A percentile compares a stretch with the other conserved stretches of the same genome.
These are phyloP conservation scores for Sparus aurata DNA, from an alignment of 2,797 vertebrate species.

Conservation along the genomic window DNA sequence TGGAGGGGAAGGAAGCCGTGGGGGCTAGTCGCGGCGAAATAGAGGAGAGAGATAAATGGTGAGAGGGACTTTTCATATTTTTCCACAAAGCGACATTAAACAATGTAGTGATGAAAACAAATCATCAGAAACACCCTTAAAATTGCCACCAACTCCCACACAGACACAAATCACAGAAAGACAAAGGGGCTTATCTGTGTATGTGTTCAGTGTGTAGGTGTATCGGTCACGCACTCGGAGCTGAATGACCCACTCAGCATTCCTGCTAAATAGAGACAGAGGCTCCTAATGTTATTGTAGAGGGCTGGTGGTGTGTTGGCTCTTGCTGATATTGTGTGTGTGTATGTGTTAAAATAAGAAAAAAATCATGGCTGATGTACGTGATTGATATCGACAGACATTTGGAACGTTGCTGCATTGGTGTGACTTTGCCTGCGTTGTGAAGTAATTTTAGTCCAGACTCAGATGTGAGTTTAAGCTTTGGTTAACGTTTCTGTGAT, in stretches of 20 bases:
- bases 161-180: slow-evolving; percentile 8
- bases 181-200: slow-evolving; percentile 21
- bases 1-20: slow-evolving; percentile 47
- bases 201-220: slow-evolving; percentile 43
- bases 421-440: too few relatives aligned
- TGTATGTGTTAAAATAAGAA: neutral
- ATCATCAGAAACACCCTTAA: slow-evolving; percentile 32
- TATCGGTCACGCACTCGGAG: slow-evolving; percentile 44
- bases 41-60: slow-evolving; percentile 1
- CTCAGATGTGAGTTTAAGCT: neutral
- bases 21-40: slow-evolving; percentile 10
- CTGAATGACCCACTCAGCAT: slow-evolving; percentile 68
- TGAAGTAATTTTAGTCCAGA: too few relatives aligned
- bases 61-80: slow-evolving; percentile 1
- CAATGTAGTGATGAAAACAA: slow-evolving; percentile 26
- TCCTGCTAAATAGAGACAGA: slow-evolving; percentile 42
- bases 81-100: slow-evolving; percentile 18
- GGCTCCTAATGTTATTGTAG: slow-evolving; percentile 48
- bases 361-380: neutral
- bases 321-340: slow-evolving; percentile 4
- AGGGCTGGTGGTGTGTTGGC: slow-evolving; percentile 16
- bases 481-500: neutral
- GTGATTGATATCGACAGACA: slow-evolving; percentile 2
- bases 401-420: too few relatives aligned
- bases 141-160: slow-evolving; percentile 45